Conservation (phyloP, 2,113 vertebrate genomes). For the Myrmecophaga tridactyla region DNA sequence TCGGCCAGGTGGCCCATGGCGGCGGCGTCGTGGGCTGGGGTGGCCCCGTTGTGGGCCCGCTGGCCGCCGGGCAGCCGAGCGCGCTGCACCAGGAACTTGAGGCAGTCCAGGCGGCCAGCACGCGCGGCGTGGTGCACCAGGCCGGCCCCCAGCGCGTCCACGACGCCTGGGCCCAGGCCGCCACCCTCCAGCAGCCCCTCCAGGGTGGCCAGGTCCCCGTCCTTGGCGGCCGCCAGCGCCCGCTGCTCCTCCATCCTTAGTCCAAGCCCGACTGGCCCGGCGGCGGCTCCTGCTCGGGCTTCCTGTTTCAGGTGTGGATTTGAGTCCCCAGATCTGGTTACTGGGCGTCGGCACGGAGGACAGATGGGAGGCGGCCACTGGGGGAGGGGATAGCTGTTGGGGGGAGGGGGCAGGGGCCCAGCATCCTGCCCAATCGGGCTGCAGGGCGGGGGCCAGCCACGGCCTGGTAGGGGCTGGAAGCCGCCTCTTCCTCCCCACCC, state of each 20-base stretch:
- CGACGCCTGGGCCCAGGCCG: conserved; percentile 72
- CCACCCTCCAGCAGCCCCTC: conserved; percentile 80
- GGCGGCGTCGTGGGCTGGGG: conserved; percentile 86
- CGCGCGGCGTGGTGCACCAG: conserved; percentile 88
- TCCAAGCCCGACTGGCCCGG: neutral
- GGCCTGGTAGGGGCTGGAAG: rapidly evolving
- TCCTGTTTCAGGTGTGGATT: conserved; percentile 66
- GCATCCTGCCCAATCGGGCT: no score
- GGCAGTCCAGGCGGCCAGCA: conserved; percentile 85
- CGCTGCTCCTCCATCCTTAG: conserved; percentile 77
- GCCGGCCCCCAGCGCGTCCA: conserved; percentile 85
- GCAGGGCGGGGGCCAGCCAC: no score
- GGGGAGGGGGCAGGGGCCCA: no score
- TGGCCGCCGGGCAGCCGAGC: conserved; percentile 81
- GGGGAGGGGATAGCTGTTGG: rapidly evolving
- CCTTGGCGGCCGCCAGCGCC: conserved; percentile 84
- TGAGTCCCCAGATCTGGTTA: conserved; percentile 67
- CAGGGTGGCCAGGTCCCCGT: conserved; percentile 82
- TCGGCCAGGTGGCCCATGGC: conserved; percentile 84
- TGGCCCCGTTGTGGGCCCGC: conserved; percentile 88
- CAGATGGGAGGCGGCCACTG: conserved; percentile 45
- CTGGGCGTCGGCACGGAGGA: conserved; percentile 51
- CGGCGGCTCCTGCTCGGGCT: neutral
- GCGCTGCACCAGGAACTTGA: conserved; percentile 84
- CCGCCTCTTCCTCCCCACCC: no score